phyloP scores from a whole-genome alignment of 2,797 vertebrate genomes.

The Orestias chungarensis region DNA sequence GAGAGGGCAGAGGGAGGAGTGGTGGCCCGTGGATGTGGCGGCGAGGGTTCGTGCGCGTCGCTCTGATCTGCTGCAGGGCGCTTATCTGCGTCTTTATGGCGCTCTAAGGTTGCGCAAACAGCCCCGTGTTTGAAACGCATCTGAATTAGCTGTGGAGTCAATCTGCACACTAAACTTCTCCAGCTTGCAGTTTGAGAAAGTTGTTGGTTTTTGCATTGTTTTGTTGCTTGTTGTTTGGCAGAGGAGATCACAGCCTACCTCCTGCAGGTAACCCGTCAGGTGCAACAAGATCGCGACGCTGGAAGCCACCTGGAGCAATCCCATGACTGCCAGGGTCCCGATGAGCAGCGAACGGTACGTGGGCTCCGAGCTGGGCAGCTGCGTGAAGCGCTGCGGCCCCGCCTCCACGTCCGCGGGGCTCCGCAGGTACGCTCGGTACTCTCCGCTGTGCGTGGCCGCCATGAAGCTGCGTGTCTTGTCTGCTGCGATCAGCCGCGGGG shows the following conservation, averaged over 20 bases:
- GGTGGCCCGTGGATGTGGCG: constrained; percentile 9
- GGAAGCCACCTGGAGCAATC: constrained; percentile 93
- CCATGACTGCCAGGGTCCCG: constrained; percentile 88
- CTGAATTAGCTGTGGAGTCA: background rate
- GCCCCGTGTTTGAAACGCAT: background rate
- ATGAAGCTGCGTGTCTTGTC: constrained; percentile 55
- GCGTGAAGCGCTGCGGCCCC: constrained; percentile 73
- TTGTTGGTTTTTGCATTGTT: background rate
- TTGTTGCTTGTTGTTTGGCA: too few relatives aligned
- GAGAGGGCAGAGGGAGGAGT: background rate
- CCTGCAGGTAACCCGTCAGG: constrained; percentile 90
- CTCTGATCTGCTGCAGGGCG: too few relatives aligned
- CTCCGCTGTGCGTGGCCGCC: constrained; percentile 79
- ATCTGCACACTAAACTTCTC: background rate
- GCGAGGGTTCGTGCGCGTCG: background rate
- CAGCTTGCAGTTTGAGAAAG: constrained; percentile 7
- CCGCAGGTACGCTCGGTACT: constrained; percentile 82
- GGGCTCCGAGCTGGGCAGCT: constrained; percentile 69
- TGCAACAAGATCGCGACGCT: constrained; percentile 93
- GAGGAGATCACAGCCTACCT: constrained; percentile 64
- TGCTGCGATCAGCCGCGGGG: constrained; percentile 28
- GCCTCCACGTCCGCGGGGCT: constrained; percentile 77
- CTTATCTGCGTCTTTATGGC: constrained; percentile 33
- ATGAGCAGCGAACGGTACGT: constrained; percentile 81
- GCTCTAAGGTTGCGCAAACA: constrained; percentile 44